phyloP scores from a whole-genome alignment of 2,888 invertebrate species.

The Unio pictorum region DNA sequence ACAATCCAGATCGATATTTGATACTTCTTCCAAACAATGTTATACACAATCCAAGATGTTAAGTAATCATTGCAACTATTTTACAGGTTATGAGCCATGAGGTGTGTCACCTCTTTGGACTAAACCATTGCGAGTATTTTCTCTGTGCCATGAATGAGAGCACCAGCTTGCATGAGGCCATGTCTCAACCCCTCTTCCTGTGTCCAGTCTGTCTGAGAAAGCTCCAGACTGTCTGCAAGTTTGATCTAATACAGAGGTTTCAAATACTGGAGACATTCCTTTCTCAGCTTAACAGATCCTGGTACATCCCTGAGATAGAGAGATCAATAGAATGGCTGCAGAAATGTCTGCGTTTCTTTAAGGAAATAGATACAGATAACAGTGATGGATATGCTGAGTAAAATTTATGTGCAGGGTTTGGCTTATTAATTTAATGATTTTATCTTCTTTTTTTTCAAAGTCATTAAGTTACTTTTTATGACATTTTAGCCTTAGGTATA shows the following conservation, averaged over 20 bases:
- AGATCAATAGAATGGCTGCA: conserved; percentile 45
- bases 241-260: conserved; percentile 58
- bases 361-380: neutral
- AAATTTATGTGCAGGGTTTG: too few species aligned
- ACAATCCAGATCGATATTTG: too few species aligned
- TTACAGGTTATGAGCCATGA: conserved; percentile 67
- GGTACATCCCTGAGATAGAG: conserved; percentile 31
- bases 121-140: conserved; percentile 66
- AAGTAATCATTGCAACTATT: neutral
- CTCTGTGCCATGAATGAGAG: conserved; percentile 69
- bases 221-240: conserved; percentile 59
- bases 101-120: conserved; percentile 64
- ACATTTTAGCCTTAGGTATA: too few species aligned
- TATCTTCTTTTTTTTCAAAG: too few species aligned
- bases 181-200: conserved; percentile 64
- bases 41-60: too few species aligned
- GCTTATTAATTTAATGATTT: too few species aligned
- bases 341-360: conserved; percentile 37
- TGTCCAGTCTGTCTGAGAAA: conserved; percentile 69
- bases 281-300: conserved; percentile 29
- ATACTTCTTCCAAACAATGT: too few species aligned
- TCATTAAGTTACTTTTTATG: too few species aligned
- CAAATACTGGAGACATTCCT: conserved; percentile 42
- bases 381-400: too few species aligned
- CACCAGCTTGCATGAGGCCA: conserved; percentile 57